These are phyloP conservation scores for Neogobius melanostomus DNA, from an alignment of 2,113 vertebrate genomes.

Conservation along the genomic window DNA sequence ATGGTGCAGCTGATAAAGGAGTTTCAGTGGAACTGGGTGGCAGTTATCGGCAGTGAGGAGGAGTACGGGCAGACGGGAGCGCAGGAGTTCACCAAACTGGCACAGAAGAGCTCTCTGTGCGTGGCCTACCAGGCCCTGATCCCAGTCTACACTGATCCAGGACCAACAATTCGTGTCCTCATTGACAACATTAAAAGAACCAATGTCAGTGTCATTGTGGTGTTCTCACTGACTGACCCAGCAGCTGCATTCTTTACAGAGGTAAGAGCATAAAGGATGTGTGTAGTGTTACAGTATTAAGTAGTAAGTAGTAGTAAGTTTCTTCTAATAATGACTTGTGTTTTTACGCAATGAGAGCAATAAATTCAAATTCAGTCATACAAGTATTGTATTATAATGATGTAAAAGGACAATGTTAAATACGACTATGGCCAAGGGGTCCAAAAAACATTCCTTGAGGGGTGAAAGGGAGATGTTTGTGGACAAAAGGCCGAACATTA, in stretches of 20 bases:
- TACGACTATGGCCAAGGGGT: no score
- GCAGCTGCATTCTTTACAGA: slow-evolving; percentile 63
- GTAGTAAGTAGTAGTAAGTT: no score
- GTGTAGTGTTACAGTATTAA: background rate
- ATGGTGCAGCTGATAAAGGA: slow-evolving; percentile 70
- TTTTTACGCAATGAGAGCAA: no score
- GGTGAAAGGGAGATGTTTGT: no score
- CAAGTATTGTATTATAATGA: no score
- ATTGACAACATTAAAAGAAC: slow-evolving; percentile 34
- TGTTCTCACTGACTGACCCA: slow-evolving; percentile 43
- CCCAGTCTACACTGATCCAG: slow-evolving; percentile 63
- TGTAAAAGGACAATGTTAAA: no score
- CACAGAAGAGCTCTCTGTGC: slow-evolving; percentile 69
- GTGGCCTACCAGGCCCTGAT: slow-evolving; percentile 81
- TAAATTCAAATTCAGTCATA: no score
- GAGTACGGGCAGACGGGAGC: slow-evolving; percentile 83
- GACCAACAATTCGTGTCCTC: slow-evolving; percentile 26
- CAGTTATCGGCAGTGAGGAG: slow-evolving; percentile 79
- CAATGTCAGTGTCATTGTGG: slow-evolving; percentile 75
- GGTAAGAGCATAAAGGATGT: slow-evolving; percentile 46
- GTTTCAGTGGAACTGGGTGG: slow-evolving; percentile 90
- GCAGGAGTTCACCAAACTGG: slow-evolving; percentile 73
- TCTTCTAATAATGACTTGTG: no score
- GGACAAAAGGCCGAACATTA: no score
- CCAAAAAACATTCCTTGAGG: no score